These are phyloP conservation scores for Sitodiplosis mosellana DNA, from an alignment of 1,140 invertebrate genomes.

Conservation along the genomic window DNA sequence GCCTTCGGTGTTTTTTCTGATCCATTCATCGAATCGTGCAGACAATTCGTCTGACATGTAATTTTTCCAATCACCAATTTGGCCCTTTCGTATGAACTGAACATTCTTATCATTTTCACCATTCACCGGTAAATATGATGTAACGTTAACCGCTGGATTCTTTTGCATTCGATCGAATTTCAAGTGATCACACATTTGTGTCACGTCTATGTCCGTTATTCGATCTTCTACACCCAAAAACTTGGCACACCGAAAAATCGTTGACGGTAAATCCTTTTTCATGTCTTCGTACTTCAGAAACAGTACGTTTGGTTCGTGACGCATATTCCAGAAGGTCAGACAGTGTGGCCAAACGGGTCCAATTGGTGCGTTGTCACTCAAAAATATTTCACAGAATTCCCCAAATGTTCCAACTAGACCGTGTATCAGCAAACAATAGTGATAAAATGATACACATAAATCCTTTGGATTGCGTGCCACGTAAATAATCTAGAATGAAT, in stretches of 20 bases:
- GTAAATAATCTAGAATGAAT: conserved; percentile 56
- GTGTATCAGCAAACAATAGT: conserved; percentile 59
- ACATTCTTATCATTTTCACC: conserved; percentile 29
- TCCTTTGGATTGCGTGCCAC: conserved; percentile 86
- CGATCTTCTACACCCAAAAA: conserved; percentile 46
- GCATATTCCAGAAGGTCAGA: conserved; percentile 49
- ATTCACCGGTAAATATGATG: conserved; percentile 26
- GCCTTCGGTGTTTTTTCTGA: conserved; percentile 39
- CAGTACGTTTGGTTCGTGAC: conserved; percentile 52
- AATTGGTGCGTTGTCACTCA: conserved; percentile 46
- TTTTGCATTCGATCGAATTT: conserved; percentile 65
- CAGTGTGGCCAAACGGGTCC: conserved; percentile 54
- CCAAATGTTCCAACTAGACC: conserved; percentile 51
- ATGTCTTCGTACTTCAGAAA: conserved; percentile 76
- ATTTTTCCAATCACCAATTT: conserved; percentile 70
- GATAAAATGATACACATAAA: conserved; percentile 77
- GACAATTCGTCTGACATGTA: conserved; percentile 53
- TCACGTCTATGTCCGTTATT: conserved; percentile 41
- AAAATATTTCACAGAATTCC: conserved; percentile 63
- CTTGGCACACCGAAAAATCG: conserved; percentile 44
- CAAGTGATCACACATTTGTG: conserved; percentile 48
- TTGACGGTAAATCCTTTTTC: conserved; percentile 45
- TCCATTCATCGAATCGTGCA: conserved; percentile 56
- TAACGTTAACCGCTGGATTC: conserved; percentile 58
- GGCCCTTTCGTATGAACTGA: conserved; percentile 61